Base-by-base conservation (phyloP, 2,888 invertebrate species). In the Chydorus sphaericus region DNA sequence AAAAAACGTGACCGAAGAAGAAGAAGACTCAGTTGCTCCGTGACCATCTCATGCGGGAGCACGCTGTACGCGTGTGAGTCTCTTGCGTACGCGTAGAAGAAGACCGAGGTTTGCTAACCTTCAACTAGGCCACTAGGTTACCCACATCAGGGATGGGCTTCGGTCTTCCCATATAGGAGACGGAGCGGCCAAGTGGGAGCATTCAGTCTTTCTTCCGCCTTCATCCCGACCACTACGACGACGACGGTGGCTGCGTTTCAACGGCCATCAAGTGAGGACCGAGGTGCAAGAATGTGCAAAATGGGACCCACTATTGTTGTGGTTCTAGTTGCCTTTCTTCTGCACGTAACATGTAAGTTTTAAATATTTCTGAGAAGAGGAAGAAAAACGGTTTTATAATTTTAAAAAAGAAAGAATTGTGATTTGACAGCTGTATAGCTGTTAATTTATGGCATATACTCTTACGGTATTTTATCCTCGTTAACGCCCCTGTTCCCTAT, bases 41-140 rank as follows among this genome's bases (percentile, higher is more conserved):
- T 23, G 10, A 20, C 39, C 39, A 10, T 16, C 38, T 38, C 14
- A 8, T 14, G n/a, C 44, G 44, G 44, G 44, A n/a, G n/a, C n/a
- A n/a, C n/a, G n/a, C n/a, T n/a, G n/a, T n/a, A n/a, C n/a, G n/a
- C n/a, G n/a, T n/a, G n/a, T n/a, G n/a, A n/a, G n/a, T n/a, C n/a
- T n/a, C n/a, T n/a, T n/a, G n/a, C n/a, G n/a, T n/a, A n/a, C n/a
- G n/a, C n/a, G n/a, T n/a, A n/a, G n/a, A n/a, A n/a, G 44, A 26
- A 44, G 44, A 26, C 33, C 33, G 8, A 44, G 28, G 44, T 44
- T 52, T 52, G 52, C 36, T 52, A 52, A 52, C 52, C 52, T 52
- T 52, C 52, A 52, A 29, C 52, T 52, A 52, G 52, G 52, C 31
- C 36, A 52, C 36, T 52, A 52, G 52, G 52, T 52, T 23, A 52